These are phyloP conservation scores for Tinea trinotella DNA, from an alignment of 2,888 invertebrate genomes.

Conservation along the genomic window DNA sequence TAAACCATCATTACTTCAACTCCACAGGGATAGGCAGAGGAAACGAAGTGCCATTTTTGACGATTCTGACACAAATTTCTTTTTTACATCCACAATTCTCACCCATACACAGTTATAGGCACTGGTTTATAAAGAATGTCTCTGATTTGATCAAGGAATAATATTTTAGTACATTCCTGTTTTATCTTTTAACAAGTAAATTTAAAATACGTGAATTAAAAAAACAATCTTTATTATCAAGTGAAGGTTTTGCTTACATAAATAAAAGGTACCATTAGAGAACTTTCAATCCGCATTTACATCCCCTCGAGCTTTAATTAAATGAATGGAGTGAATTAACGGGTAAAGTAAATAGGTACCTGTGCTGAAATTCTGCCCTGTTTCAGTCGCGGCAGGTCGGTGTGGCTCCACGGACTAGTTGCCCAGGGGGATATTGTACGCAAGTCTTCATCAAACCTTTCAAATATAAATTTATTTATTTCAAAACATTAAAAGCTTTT, in stretches of 20 bases:
- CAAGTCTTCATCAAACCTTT: slow-evolving; percentile 76
- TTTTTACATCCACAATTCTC: no score
- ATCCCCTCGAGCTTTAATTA: slow-evolving; percentile 3
- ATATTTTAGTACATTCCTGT: no score
- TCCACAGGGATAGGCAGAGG: no score
- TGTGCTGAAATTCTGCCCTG: slow-evolving; percentile 84
- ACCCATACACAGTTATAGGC: no score
- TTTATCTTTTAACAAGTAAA: no score
- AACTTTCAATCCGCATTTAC: not conserved
- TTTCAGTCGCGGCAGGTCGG: slow-evolving; percentile 80
- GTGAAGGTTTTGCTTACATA: not conserved
- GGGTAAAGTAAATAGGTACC: slow-evolving; percentile 44
- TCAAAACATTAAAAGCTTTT: no score
- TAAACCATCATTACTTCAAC: no score
- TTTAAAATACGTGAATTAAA: no score
- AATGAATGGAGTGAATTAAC: not conserved
- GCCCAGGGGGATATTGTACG: slow-evolving; percentile 82
- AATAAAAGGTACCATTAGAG: not conserved
- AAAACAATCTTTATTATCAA: not conserved
- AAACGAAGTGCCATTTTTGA: no score
- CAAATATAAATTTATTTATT: slow-evolving; percentile 6
- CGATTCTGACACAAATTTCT: no score
- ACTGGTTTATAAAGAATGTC: no score
- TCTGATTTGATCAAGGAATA: no score
- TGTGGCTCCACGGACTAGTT: slow-evolving; percentile 83